Conservation (phyloP, 1,140 invertebrate genomes). For the Neodiprion pinetum region DNA sequence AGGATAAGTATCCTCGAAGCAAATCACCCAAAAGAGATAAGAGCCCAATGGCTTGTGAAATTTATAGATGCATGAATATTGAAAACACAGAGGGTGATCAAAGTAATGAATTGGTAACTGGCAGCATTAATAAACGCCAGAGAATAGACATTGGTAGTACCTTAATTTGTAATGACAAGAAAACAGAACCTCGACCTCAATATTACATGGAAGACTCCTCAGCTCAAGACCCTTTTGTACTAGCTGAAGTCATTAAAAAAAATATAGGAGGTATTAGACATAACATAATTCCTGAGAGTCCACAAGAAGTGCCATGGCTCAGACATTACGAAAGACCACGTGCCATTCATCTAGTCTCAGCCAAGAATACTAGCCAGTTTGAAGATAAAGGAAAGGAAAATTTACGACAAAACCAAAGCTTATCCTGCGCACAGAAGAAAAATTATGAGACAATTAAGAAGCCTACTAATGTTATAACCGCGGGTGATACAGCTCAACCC, state of each 20-base stretch:
- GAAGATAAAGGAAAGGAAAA: not conserved
- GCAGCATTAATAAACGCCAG: not conserved
- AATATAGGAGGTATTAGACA: too few relatives aligned
- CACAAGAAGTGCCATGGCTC: not conserved
- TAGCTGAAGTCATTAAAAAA: too few relatives aligned
- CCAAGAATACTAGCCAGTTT: not conserved
- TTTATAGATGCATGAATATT: not conserved
- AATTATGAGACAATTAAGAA: too few relatives aligned
- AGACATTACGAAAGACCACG: not conserved
- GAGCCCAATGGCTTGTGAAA: not conserved
- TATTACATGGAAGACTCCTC: too few relatives aligned
- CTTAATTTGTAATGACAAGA: not conserved
- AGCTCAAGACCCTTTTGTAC: too few relatives aligned
- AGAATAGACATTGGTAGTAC: not conserved
- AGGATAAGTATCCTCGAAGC: not conserved
- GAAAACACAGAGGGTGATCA: not conserved
- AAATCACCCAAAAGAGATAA: not conserved
- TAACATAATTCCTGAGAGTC: too few relatives aligned
- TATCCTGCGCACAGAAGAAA: too few relatives aligned
- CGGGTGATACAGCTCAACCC: not conserved
- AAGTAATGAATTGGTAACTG: not conserved
- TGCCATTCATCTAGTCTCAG: not conserved
- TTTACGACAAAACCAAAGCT: too few relatives aligned
- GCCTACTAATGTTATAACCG: not conserved
- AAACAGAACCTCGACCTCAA: too few relatives aligned